phyloP scores from a whole-genome alignment of 2,797 vertebrate genomes.

The Austrolebias charrua region DNA sequence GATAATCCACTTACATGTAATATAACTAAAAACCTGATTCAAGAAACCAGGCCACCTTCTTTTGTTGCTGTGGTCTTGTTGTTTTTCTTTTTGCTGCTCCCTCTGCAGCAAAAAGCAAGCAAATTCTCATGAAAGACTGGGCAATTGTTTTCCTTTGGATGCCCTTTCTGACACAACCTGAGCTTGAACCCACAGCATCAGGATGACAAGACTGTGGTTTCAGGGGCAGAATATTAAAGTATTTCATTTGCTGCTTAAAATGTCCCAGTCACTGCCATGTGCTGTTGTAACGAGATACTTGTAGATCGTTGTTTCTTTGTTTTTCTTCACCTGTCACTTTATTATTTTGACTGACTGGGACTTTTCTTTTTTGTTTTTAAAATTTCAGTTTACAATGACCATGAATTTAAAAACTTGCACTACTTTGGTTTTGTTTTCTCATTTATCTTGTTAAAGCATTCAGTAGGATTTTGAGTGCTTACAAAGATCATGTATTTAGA shows the following conservation, averaged over 20 bases:
- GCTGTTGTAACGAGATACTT: background rate
- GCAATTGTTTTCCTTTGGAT: too few species aligned
- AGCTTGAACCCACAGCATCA: too few species aligned
- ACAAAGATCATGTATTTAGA: background rate
- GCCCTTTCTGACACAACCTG: too few species aligned
- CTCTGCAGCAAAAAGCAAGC: too few species aligned
- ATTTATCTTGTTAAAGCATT: background rate
- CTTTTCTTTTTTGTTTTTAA: background rate
- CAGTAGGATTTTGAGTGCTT: background rate
- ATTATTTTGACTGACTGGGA: background rate
- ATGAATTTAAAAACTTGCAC: too few species aligned
- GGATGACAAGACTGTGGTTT: too few species aligned
- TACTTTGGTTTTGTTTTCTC: background rate
- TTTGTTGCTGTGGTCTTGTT: too few species aligned
- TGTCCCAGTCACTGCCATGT: background rate
- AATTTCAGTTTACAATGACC: background rate
- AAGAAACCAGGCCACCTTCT: too few species aligned
- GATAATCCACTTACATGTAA: too few species aligned
- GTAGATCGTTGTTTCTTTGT: background rate
- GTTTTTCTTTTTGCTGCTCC: too few species aligned
- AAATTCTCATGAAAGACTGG: too few species aligned
- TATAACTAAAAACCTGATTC: too few species aligned
- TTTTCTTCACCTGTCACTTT: background rate
- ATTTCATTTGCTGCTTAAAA: background rate
- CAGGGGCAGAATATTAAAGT: background rate